phyloP scores from a whole-genome alignment of 2,797 vertebrate species.

The Phylloscopus collybita region DNA sequence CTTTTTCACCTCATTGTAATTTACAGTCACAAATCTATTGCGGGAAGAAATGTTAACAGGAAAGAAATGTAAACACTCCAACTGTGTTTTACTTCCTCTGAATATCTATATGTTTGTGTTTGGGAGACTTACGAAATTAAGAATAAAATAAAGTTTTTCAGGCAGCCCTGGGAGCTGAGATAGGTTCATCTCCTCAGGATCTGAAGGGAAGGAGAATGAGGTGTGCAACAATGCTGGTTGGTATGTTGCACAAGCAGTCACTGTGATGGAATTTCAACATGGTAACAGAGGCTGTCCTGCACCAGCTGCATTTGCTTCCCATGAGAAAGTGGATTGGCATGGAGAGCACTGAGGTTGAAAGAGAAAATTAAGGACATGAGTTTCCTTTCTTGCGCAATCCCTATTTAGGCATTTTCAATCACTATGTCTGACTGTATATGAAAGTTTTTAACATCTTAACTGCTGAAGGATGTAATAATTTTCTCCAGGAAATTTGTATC shows the following conservation, averaged over 20 bases:
- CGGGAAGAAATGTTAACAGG: slow-evolving; percentile 51
- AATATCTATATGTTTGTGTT: slow-evolving; percentile 42
- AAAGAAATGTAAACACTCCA: slow-evolving; percentile 43
- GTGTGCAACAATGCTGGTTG: slow-evolving; percentile 23
- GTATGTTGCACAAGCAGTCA: slow-evolving; percentile 44
- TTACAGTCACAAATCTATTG: slow-evolving; percentile 22
- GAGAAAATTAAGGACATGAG: slow-evolving; percentile 13
- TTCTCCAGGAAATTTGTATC: background rate
- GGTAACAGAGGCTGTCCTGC: slow-evolving; percentile 14
- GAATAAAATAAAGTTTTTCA: slow-evolving; percentile 39
- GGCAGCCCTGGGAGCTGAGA: slow-evolving; percentile 15
- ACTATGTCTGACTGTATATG: background rate
- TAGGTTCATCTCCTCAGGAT: slow-evolving; percentile 15
- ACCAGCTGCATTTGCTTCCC: slow-evolving; percentile 50
- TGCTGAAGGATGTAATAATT: background rate
- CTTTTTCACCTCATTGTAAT: slow-evolving; percentile 16
- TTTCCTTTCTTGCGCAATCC: slow-evolving; percentile 22
- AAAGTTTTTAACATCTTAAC: slow-evolving; percentile 7
- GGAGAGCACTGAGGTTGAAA: slow-evolving; percentile 26
- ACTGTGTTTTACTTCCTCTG: slow-evolving; percentile 45
- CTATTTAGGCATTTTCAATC: background rate
- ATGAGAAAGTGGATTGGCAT: slow-evolving; percentile 66
- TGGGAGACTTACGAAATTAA: slow-evolving; percentile 13
- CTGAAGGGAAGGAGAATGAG: background rate
- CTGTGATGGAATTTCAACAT: slow-evolving; percentile 58